Base-by-base conservation (phyloP, 53 echinoderm and acorn worm genomes). In the Stichopus horrens region DNA sequence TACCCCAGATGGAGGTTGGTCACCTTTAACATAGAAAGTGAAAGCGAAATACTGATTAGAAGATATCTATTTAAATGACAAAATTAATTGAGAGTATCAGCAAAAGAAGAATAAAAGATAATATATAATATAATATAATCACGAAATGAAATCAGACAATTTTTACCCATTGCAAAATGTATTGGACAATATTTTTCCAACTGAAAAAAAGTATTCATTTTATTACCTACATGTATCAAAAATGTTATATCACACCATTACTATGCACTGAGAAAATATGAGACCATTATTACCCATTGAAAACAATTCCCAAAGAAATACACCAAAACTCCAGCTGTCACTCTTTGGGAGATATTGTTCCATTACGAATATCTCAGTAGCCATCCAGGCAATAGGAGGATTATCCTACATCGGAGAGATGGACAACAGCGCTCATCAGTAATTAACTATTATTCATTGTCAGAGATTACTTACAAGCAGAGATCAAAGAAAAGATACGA, bases 331-430 rank as follows among this genome's bases (percentile, higher is more conserved):
- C 81, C 81, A 81, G 5, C 21, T 57, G 20, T 81, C 81, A 54
- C 81, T 81, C 5, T 19, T 22, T 56, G 2, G 56, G 13, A 22
- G 58, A 56, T 81, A 81, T 7, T 81, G 7, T 3, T 21, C 57
- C 5, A 81, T 55, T 7, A 81, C 9, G 9, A 81, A 57, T 58
- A 58, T 81, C 58, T 81, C 81, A 18, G 81, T 56, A 9, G 81
- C 56, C 81, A 81, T 81, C 81, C 81, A 81, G 8, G 81, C 81
- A 54, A 79, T 79, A 4, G 79, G 79, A 1, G 56, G 56, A 18
- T 79, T 53, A 5, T 53, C n/a, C 79, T 79, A 53, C 16, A 79
- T 18, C n/a, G 19, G 23, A 74, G 7, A 20, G n/a, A 21, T 20
- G 8, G 14, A 7, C 23, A 5, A 5, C 10, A 52, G 75, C 23